Percentiles rank a stretch among this genome's conserved stretches.
phyloP scores from a whole-genome alignment of 2,888 invertebrate genomes.

The Nasonovia ribisnigri region DNA sequence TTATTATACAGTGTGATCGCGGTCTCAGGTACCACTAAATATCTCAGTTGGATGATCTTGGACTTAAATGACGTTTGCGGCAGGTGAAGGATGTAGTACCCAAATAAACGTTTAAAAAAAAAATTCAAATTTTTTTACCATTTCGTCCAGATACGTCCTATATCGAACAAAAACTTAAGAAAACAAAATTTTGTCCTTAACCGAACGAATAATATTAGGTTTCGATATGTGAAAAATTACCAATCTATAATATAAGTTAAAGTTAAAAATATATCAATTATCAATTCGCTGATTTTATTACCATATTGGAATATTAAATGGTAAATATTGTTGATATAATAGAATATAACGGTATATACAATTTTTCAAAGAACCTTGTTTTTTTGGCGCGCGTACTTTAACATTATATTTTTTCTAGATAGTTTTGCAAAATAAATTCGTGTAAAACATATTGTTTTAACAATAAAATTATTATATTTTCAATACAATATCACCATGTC shows the following conservation, averaged over 20 bases:
- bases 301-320: neutral
- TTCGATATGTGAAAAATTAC: neutral
- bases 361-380: neutral
- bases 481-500: neutral
- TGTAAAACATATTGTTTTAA: neutral
- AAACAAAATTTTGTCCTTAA: neutral
- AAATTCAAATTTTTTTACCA: too few species aligned
- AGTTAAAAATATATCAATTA: neutral
- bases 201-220: accelerated
- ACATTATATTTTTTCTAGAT: neutral
- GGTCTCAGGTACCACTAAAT: too few species aligned
- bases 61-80: too few species aligned
- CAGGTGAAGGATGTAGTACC: too few species aligned
- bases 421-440: neutral
- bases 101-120: too few species aligned
- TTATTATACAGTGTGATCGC: too few species aligned
- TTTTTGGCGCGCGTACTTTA: neutral
- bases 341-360: neutral
- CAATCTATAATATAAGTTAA: neutral
- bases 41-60: too few species aligned
- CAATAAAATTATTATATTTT: neutral
- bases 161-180: neutral
- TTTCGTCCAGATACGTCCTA: neutral
- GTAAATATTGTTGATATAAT: too few species aligned
- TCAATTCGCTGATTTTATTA: neutral